Evolutionary conservation across 2,113 vertebrate genomes (phyloP), one percentile per base, ranked within the genome.

Genomic region (Sinosuthora webbiana): DNA sequence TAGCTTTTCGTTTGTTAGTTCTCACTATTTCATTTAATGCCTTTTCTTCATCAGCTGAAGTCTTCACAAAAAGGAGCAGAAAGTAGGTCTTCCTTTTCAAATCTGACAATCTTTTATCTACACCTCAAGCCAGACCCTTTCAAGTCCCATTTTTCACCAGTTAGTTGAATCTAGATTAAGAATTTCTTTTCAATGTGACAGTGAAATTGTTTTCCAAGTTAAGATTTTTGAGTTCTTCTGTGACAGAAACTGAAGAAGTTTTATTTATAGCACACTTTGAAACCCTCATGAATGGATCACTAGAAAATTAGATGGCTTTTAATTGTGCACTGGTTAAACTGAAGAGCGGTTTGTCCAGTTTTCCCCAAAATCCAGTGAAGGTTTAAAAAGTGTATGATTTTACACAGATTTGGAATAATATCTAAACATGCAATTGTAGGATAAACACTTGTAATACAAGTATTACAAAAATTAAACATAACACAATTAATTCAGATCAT

Each of bases 41-140:
- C 30, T 73, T 93, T 62, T 50, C 55, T 90, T 85, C 69, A 59
- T 42, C 44, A 63, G 56, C 22, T 49, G 25, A 84, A 89, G 41
- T n/a, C 53, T 80, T 76, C 27, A 70, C 45, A 50, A 80, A 77
- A 67, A 50, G 45, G 59, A 75, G 52, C 14, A 79, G 45, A 73
- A 94, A 95, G 50, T 75, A 81, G 60, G 52, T 68, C 69, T 82
- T 63, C 35, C 44, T 63, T 64, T 76, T 90, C 64, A 83, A 87
- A 94, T 57, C 33, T 82, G 75, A 64, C 62, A 68, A 92, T 80
- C 76, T 78, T 93, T 80, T 71, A 93, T 37, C 73, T 91, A 59
- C 35, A 74, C 22, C 59, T 89, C 76, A 74, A 89, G 56, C 52
- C 63, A 92, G 41, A 47, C 33, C 49, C 52, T 87, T 90, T 87